Evolutionary conservation across 2,113 vertebrate species (phyloP).

Genomic region (Nematolebias whitei): DNA sequence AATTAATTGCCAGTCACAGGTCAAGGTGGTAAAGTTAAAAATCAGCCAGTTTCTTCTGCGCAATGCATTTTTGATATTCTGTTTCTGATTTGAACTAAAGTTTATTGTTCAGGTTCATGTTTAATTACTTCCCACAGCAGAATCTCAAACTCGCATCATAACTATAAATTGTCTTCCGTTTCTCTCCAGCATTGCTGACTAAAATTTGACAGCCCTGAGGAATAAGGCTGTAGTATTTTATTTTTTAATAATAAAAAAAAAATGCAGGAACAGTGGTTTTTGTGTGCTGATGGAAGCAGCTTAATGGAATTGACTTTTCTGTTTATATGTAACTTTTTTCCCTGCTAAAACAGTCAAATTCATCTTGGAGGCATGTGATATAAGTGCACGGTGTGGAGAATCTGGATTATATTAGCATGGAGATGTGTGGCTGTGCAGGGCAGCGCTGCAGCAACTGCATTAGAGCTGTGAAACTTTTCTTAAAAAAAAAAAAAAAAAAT

Average conservation of each 20-base stretch:
- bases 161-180: neutral
- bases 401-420: conserved; percentile 38
- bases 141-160: conserved; percentile 2
- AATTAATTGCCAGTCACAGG: no score
- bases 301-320: conserved; percentile 52
- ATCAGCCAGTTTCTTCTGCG: no score
- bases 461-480: conserved; percentile 40
- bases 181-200: conserved; percentile 1
- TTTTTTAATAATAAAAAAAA: neutral
- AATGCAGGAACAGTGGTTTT: conserved; percentile 21
- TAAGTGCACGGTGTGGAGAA: conserved; percentile 35
- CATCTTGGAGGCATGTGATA: conserved; percentile 33
- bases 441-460: conserved; percentile 38
- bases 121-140: neutral
- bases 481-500: conserved; percentile 43
- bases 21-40: no score
- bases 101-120: neutral
- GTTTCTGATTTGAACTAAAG: neutral
- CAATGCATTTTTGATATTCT: no score
- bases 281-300: conserved; percentile 52
- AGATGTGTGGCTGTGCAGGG: conserved; percentile 39
- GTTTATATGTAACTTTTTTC: conserved; percentile 32
- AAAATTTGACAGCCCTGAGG: neutral
- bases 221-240: neutral
- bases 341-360: conserved; percentile 38